phyloP scores from a whole-genome alignment of 2,888 invertebrate genomes.

The Lymantria monacha region DNA sequence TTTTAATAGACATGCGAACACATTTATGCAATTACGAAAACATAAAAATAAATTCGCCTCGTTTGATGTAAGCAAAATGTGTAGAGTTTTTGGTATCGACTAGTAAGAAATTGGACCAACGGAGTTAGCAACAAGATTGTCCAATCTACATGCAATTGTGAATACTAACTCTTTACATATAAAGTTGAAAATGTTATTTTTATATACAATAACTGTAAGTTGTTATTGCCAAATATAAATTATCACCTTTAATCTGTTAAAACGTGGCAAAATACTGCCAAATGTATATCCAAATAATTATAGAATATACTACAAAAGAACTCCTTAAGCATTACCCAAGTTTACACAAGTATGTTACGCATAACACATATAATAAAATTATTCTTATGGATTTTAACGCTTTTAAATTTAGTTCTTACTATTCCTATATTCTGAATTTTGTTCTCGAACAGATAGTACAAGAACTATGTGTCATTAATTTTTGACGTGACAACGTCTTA shows the following conservation, averaged over 20 bases:
- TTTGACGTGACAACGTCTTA: too few relatives aligned
- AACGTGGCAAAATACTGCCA: conserved; percentile 20
- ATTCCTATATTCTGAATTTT: too few relatives aligned
- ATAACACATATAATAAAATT: too few relatives aligned
- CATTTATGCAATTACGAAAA: conserved; percentile 22
- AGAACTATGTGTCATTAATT: too few relatives aligned
- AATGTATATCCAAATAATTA: conserved; percentile 24
- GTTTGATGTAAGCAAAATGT: conserved; percentile 42
- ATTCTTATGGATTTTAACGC: too few relatives aligned
- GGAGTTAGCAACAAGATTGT: conserved; percentile 23
- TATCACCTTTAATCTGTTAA: conserved; percentile 20
- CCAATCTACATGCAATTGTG: conserved; percentile 7
- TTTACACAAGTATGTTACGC: too few relatives aligned
- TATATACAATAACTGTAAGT: conserved; percentile 10
- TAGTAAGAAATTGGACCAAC: conserved; percentile 41
- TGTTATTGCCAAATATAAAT: conserved; percentile 21
- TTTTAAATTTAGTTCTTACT: too few relatives aligned
- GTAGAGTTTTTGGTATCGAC: conserved; percentile 34
- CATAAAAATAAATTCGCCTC: conserved; percentile 36
- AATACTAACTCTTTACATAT: background rate
- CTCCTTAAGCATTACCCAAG: conserved; percentile 1
- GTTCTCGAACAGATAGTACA: too few relatives aligned
- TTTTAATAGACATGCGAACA: conserved; percentile 17
- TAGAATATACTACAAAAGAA: background rate
- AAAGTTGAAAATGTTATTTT: conserved; percentile 7